Evolutionary conservation across 2,113 vertebrate species (phyloP), one percentile per base, ranked within the genome.

Genomic region (Cynocephalus volans): DNA sequence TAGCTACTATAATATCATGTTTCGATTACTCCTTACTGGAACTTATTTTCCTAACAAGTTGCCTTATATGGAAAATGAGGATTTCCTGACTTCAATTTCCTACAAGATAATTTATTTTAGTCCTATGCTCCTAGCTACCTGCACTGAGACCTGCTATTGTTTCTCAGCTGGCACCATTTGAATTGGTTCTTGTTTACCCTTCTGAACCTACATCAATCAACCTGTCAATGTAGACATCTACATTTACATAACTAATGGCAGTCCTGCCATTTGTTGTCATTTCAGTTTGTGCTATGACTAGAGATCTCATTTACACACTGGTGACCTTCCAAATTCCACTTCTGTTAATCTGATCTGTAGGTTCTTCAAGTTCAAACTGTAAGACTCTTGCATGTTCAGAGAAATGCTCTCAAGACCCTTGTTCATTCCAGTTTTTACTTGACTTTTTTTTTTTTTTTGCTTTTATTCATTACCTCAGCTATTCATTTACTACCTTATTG

Each of bases 241-340:
- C 75, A 94, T 84, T 96, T 97, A 67, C 4, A 65, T 97, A 96
- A 88, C 81, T 98, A 96, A 97, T 95, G 87, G 48, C 45, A 90
- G 28, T 96, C 95, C 91, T 80, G 73, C 60, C 41, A 41, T 41
- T 76, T 92, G 33, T 21, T 97, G 56, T 45, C 88, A 95, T 96
- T 98, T 83, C 80, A 62, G 28, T 41, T 36, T 69, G 23, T 60
- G 4, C 88, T 90, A 45, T 84, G 93, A 81, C 69, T 48, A 19
- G 1, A n/a, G 26, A 81, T 67, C 88, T 93, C 76, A 77, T 75
- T 76, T 88, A 93, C 12, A 58, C 82, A n/a, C n/a, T 41, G 82
- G 84, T 91, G 83, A 87, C 90, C 98, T 98, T 98, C 93, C 95
- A 97, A 60, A 83, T 90, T 77, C 93, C 88, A 94, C 90, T 93